phyloP scores from a whole-genome alignment of 2,113 vertebrate genomes.

The Pavo muticus region DNA sequence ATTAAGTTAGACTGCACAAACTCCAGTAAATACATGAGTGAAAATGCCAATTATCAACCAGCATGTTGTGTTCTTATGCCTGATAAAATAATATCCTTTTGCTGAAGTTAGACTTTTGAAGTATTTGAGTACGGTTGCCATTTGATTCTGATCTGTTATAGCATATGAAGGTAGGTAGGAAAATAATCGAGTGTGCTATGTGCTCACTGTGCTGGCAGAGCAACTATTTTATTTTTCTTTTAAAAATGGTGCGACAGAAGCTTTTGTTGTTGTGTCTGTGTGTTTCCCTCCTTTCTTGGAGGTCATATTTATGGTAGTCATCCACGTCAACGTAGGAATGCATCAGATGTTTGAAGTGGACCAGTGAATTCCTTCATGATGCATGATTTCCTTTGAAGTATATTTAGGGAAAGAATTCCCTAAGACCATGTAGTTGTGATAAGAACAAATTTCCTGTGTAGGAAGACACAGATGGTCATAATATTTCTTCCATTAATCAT shows the following conservation, averaged over 20 bases:
- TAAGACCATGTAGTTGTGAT: background rate
- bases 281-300: conserved; percentile 32
- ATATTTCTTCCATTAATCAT: background rate
- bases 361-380: conserved; percentile 65
- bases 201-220: background rate
- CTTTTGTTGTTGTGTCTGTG: background rate
- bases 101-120: background rate
- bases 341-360: conserved; percentile 70
- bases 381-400: conserved; percentile 66
- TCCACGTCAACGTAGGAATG: conserved; percentile 56
- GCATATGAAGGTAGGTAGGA: background rate
- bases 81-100: background rate
- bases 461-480: background rate
- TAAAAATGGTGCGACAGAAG: background rate
- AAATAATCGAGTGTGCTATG: background rate
- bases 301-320: conserved; percentile 72
- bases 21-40: background rate
- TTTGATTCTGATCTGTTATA: background rate
- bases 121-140: background rate
- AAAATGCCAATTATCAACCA: background rate
- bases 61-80: background rate
- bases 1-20: background rate
- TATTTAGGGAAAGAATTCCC: conserved; percentile 66
- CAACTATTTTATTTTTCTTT: background rate
- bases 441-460: conserved; percentile 19